Evolutionary conservation across 2,797 vertebrate species (phyloP), one percentile per base, ranked within the genome.

Genomic region (Sebastes nivosus): DNA sequence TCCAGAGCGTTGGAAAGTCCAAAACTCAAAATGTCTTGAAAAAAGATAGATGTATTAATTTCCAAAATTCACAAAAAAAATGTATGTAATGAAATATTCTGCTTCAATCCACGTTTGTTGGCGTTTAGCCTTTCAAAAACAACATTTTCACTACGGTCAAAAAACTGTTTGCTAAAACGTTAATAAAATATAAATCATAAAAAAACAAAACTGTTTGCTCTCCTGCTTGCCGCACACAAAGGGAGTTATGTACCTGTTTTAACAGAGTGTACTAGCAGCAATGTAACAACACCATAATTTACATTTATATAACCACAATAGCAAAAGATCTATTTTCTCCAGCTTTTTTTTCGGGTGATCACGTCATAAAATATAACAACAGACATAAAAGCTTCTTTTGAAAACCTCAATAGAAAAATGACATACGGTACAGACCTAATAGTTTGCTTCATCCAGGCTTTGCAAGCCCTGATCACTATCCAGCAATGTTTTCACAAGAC

Each of bases 361-460:
- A 18, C 16, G 8, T 18, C 58, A 59, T 59, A 25, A 29, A 29
- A 59, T 18, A 29, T 29, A 16, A 58, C 6, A 14, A 58, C 14
- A 16, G 57, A 29, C 57, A 27, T 59, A 16, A 29, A 59, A 59
- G 57, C 57, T 27, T 59, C 25, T 27, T 59, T 59, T 7, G 13
- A 59, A 59, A 59, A 27, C 25, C 25, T 18, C 57, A 59, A 13
- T 2, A 27, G 14, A 59, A 46, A 18, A 29, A 59, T 20, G 2
- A n/a, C 58, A 59, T 9, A 1, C 8, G 16, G 25, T 59, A 30
- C 8, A 29, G 14, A 6, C 27, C 27, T 60, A 14, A n/a, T 52
- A 52, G 27, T 60, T 30, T 68, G 2, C 16, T 54, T 50, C 58
- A 67, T 54, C 13, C 46, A 72, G 27, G 32, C 25, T 70, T 73